phyloP scores from a whole-genome alignment of 2,888 invertebrate species.

The Isoperla grammatica region DNA sequence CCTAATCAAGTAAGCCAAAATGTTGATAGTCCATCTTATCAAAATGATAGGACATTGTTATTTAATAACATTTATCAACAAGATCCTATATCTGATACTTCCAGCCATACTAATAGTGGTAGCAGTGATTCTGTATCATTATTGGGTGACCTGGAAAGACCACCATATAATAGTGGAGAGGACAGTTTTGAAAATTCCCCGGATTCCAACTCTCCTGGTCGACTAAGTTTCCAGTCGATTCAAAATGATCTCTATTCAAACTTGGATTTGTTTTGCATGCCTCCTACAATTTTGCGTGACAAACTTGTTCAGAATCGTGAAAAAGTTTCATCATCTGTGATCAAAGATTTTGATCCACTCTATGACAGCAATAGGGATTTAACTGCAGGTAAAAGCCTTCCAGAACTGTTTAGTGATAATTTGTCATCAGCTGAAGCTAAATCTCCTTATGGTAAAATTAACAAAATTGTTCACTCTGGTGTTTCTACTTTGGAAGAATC shows the following conservation, averaged over 20 bases:
- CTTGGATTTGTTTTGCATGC: slow-evolving; percentile 18
- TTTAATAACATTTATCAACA: slow-evolving; percentile 15
- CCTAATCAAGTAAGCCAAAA: not conserved
- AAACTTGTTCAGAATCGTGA: too few relatives aligned
- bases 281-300: too few relatives aligned
- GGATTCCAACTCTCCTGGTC: slow-evolving; percentile 2
- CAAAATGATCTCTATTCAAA: slow-evolving; percentile 32
- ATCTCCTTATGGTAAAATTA: slow-evolving; percentile 30
- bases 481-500: slow-evolving; percentile 38
- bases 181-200: slow-evolving; percentile 11
- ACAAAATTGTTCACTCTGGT: slow-evolving; percentile 37
- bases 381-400: too few relatives aligned
- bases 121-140: slow-evolving; percentile 21
- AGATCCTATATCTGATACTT: not conserved
- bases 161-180: slow-evolving; percentile 11
- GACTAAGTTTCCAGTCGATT: slow-evolving; percentile 19
- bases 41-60: not conserved
- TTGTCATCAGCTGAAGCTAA: not conserved
- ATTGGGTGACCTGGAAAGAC: slow-evolving; percentile 18
- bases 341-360: slow-evolving; percentile 66
- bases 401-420: not conserved
- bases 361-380: slow-evolving; percentile 30
- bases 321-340: slow-evolving; percentile 45
- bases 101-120: slow-evolving; percentile 3
- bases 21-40: too few relatives aligned